Percentiles rank a stretch among this genome's conserved stretches.
phyloP scores from a whole-genome alignment of 2,113 vertebrate species.

The Leptodactylus fuscus region DNA sequence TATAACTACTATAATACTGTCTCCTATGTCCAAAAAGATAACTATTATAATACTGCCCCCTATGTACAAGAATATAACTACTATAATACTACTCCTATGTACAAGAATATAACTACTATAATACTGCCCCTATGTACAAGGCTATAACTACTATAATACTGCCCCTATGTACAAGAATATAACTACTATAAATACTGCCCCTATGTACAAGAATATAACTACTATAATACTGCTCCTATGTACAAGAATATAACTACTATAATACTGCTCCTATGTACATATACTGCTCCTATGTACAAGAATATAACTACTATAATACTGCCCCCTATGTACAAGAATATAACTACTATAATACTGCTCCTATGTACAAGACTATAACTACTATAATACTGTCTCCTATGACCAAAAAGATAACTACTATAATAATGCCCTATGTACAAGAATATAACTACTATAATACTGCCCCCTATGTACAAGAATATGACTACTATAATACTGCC shows the following conservation, averaged over 20 bases:
- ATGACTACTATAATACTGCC: no score
- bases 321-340: neutral
- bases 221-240: neutral
- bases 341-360: neutral
- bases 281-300: neutral
- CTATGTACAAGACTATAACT: no score
- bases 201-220: constrained; percentile 12
- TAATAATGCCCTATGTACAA: no score
- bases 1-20: constrained; percentile 21
- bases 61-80: neutral
- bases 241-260: constrained; percentile 8
- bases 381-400: no score
- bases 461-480: no score
- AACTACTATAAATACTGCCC: neutral
- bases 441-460: no score
- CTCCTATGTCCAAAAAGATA: neutral
- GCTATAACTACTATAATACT: constrained; percentile 7
- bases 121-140: neutral
- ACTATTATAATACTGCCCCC: no score
- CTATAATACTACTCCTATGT: neutral
- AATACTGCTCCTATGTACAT: constrained; percentile 2
- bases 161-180: neutral
- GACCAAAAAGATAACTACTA: no score
- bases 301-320: neutral
- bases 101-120: constrained; percentile 10